A percentile compares a stretch with the other conserved stretches of the same genome.
Conservation (phyloP, 2,797 vertebrate genomes). For the Lepus oiostolus region DNA sequence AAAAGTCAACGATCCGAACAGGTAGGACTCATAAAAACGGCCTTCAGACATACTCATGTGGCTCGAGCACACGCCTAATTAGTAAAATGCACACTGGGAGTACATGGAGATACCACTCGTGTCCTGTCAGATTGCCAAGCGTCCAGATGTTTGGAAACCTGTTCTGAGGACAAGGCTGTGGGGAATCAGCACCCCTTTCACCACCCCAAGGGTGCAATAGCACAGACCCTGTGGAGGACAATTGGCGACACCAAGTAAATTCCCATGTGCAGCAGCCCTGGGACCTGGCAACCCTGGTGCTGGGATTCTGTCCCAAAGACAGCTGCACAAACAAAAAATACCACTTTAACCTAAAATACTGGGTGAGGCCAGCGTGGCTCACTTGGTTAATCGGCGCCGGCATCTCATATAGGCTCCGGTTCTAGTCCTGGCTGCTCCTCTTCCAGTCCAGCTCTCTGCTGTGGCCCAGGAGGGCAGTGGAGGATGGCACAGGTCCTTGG, state of each 20-base stretch:
- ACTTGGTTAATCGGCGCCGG: no score
- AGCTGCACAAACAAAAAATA: neutral
- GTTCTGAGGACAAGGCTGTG: neutral
- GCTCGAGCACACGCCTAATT: neutral
- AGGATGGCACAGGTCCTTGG: no score
- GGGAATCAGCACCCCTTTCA: neutral
- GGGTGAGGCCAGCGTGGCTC: no score
- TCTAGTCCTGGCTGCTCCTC: no score
- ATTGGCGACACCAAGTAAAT: neutral
- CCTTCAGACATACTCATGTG: constrained; percentile 11
- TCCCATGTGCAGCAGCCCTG: neutral
- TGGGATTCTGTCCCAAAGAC: neutral
- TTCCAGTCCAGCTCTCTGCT: no score
- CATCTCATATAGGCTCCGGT: no score
- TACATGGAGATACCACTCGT: neutral
- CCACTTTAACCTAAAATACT: neutral
- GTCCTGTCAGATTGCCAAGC: neutral
- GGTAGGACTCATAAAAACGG: neutral
- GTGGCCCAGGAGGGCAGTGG: no score
- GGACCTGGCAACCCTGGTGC: neutral
- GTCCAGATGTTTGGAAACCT: neutral
- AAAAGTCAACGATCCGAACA: neutral
- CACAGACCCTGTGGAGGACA: neutral
- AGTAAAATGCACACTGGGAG: neutral
- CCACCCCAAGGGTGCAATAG: neutral